phyloP scores from a whole-genome alignment of 2,797 vertebrate species.

The Netta rufina region DNA sequence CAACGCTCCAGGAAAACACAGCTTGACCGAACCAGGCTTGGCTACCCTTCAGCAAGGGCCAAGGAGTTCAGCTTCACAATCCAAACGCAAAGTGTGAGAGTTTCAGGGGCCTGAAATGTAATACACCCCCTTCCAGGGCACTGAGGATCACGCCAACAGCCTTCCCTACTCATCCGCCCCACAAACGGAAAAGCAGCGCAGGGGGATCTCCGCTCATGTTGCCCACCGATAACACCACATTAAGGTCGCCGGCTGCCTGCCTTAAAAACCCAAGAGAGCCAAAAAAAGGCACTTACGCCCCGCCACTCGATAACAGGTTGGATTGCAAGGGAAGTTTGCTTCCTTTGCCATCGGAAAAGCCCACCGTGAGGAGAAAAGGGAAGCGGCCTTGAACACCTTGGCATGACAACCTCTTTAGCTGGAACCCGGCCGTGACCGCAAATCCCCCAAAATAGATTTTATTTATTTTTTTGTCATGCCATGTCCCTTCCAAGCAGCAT shows the following conservation, averaged over 20 bases:
- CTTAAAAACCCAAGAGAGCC: background rate
- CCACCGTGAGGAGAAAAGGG: background rate
- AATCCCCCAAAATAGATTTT: background rate
- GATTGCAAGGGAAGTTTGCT: background rate
- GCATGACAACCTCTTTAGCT: background rate
- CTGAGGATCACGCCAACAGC: background rate
- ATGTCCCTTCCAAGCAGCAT: background rate
- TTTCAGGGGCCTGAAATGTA: background rate
- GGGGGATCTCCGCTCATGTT: background rate
- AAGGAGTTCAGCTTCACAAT: background rate
- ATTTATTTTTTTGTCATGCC: accelerated
- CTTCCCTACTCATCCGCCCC: background rate
- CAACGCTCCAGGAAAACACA: background rate
- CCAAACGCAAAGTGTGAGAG: background rate
- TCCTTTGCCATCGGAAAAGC: background rate
- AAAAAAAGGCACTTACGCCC: background rate
- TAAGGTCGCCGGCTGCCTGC: background rate
- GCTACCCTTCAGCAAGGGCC: background rate
- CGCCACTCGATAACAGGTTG: background rate
- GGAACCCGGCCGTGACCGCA: background rate
- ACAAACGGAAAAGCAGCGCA: background rate
- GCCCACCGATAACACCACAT: background rate
- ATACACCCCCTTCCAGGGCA: background rate
- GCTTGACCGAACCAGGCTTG: background rate
- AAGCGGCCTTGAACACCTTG: background rate